Evolutionary conservation across 2,797 vertebrate genomes (phyloP).

Genomic region (Hyperoplus immaculatus): DNA sequence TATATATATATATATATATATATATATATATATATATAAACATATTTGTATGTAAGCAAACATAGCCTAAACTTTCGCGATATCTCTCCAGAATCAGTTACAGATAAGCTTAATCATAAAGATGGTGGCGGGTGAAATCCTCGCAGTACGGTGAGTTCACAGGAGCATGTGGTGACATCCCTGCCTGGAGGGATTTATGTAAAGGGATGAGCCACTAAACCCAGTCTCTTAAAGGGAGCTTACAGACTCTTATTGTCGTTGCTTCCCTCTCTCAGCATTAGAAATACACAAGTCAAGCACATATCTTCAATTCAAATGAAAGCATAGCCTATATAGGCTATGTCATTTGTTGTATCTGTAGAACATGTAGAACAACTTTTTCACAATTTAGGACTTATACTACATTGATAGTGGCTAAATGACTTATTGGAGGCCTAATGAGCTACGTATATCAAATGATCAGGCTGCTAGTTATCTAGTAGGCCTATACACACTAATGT

Average conservation of each 20-base stretch:
- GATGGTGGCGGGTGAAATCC: slow-evolving; percentile 44
- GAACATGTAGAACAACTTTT: not conserved
- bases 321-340: not conserved
- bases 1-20: no score
- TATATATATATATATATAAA: no score
- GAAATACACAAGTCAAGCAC: slow-evolving; percentile 17
- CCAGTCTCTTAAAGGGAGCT: slow-evolving; percentile 50
- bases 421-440: not conserved
- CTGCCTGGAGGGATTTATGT: slow-evolving; percentile 59
- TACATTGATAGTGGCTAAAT: not conserved
- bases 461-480: slow-evolving; percentile 1
- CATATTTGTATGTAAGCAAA: no score
- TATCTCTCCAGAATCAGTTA: slow-evolving; percentile 1
- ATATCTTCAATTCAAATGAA: slow-evolving; percentile 11
- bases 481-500: not conserved
- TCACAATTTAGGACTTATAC: not conserved
- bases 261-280: slow-evolving; percentile 31
- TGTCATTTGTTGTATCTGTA: not conserved
- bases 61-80: not conserved
- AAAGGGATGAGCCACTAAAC: slow-evolving; percentile 64
- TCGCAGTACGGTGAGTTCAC: slow-evolving; percentile 25
- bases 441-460: not conserved
- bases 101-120: slow-evolving; percentile 23
- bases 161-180: slow-evolving; percentile 61
- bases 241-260: slow-evolving; percentile 44